phyloP scores from a whole-genome alignment of 2,888 invertebrate species.

The Tinea semifulvella region DNA sequence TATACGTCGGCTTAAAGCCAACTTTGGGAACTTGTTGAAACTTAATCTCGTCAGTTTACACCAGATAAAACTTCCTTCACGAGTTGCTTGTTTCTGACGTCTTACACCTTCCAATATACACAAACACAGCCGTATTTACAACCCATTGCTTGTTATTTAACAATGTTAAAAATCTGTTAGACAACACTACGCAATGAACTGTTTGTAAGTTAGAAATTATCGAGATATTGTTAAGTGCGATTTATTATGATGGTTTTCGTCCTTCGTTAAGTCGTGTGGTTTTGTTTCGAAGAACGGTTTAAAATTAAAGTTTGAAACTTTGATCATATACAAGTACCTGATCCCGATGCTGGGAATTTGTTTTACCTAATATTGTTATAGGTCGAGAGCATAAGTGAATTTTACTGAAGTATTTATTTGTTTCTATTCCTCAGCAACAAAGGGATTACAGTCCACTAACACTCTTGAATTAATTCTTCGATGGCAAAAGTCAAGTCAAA shows the following conservation, averaged over 20 bases:
- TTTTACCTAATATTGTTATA: too few species aligned
- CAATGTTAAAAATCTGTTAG: not conserved
- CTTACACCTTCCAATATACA: not conserved
- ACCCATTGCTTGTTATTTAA: not conserved
- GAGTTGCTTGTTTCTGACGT: constrained; percentile 8
- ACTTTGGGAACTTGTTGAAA: constrained; percentile 11
- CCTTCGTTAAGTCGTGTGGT: not conserved
- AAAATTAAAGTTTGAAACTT: not conserved
- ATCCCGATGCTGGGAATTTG: too few species aligned
- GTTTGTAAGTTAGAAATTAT: not conserved
- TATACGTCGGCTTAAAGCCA: too few species aligned
- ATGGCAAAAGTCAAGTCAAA: too few species aligned
- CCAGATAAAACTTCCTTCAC: constrained; percentile 12
- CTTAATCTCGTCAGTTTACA: constrained; percentile 14
- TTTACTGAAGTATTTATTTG: too few species aligned
- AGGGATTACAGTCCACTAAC: too few species aligned
- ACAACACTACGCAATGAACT: not conserved
- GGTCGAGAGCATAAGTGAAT: too few species aligned
- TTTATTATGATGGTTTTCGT: constrained; percentile 2
- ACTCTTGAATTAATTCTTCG: too few species aligned
- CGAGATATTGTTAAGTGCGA: not conserved
- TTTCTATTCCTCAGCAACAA: too few species aligned
- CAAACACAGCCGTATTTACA: not conserved
- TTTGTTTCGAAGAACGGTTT: not conserved
- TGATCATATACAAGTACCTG: too few species aligned